phyloP scores from a whole-genome alignment of 2,113 vertebrate species.

The Thermophis baileyi region DNA sequence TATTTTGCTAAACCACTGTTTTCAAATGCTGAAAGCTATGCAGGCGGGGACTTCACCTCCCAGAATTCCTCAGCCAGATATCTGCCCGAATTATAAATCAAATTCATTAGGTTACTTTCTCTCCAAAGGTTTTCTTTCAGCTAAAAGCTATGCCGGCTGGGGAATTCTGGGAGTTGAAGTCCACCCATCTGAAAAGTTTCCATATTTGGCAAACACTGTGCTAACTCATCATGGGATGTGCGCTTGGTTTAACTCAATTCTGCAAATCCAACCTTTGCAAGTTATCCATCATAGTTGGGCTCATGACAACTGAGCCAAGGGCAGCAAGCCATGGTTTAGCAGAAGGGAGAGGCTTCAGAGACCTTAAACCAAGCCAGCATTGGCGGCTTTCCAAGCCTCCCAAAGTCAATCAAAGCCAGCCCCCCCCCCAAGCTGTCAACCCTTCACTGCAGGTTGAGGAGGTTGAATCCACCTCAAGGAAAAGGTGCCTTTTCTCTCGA shows the following conservation, averaged over 20 bases:
- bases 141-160: not conserved
- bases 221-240: not conserved
- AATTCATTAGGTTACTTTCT: not conserved
- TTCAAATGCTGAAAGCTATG: no score
- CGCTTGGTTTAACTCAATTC: not conserved
- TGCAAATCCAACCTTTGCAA: not conserved
- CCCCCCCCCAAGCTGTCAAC: not conserved
- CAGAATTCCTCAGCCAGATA: not conserved
- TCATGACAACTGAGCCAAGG: not conserved
- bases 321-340: not conserved
- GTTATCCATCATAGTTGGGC: not conserved
- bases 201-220: not conserved
- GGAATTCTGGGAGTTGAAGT: not conserved
- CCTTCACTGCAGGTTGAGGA: not conserved
- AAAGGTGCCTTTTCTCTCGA: not conserved
- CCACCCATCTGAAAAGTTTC: not conserved
- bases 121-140: not conserved
- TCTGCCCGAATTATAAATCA: not conserved
- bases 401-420: not conserved
- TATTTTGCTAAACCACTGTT: not conserved
- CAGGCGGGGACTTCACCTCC: not conserved
- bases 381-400: not conserved
- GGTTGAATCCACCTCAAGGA: not conserved
- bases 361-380: not conserved
- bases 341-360: not conserved